Evolutionary conservation across 2,797 vertebrate genomes (phyloP).

Genomic region (Melanotaenia nigrans): DNA sequence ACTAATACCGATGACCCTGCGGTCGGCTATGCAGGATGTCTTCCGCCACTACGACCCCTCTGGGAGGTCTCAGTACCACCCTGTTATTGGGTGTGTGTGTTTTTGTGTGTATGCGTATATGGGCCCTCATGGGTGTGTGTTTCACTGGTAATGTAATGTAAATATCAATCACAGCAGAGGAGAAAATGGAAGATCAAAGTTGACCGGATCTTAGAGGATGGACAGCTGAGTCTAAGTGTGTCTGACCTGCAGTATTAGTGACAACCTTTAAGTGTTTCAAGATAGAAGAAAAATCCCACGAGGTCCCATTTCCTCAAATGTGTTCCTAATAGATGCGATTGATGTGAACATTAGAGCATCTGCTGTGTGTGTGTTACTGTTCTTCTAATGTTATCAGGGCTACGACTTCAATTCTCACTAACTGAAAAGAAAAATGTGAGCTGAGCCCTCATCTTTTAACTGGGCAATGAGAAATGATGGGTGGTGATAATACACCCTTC

Average conservation of each 20-base stretch:
- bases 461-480: slow-evolving; percentile 81
- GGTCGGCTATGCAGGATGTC: slow-evolving; percentile 65
- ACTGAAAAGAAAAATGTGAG: slow-evolving; percentile 67
- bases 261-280: slow-evolving; percentile 54
- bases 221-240: slow-evolving; percentile 49
- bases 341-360: slow-evolving; percentile 39
- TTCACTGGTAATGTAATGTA: slow-evolving; percentile 66
- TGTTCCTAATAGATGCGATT: slow-evolving; percentile 36
- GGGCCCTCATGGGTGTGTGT: slow-evolving; percentile 40
- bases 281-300: slow-evolving; percentile 27
- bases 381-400: slow-evolving; percentile 24
- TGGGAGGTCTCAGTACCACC: slow-evolving; percentile 72
- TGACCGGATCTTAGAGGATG: slow-evolving; percentile 22
- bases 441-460: slow-evolving; percentile 66
- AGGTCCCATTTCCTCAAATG: slow-evolving; percentile 32
- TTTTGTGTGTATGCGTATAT: slow-evolving; percentile 41
- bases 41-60: slow-evolving; percentile 63
- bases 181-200: slow-evolving; percentile 75
- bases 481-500: slow-evolving; percentile 81
- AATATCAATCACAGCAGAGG: slow-evolving; percentile 64
- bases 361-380: neutral
- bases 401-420: slow-evolving; percentile 40
- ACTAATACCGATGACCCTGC: slow-evolving; percentile 61
- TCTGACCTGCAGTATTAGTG: slow-evolving; percentile 40
- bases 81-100: slow-evolving; percentile 42